These are phyloP conservation scores for Oedothorax gibbosus DNA, from an alignment of 1,140 invertebrate genomes.

Conservation along the genomic window DNA sequence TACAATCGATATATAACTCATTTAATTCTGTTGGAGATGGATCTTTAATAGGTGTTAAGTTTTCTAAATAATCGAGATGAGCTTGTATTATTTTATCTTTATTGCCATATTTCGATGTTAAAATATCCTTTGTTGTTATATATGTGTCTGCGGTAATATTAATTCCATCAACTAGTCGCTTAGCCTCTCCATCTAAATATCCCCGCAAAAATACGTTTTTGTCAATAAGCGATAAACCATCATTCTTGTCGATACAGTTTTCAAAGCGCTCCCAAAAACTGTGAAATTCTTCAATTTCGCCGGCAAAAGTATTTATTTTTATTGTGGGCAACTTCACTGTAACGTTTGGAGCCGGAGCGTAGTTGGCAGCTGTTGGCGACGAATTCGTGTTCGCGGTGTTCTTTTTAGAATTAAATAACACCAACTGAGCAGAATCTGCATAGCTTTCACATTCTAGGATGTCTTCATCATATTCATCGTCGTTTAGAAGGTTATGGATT, in stretches of 20 bases:
- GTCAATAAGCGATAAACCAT: too few species aligned
- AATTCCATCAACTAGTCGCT: too few species aligned
- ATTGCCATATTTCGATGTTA: conserved; percentile 5
- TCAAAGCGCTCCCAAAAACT: background rate
- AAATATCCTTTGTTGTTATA: too few species aligned
- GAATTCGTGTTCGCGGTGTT: background rate
- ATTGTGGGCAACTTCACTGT: background rate
- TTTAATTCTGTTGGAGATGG: too few species aligned
- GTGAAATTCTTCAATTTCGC: conserved; percentile 1
- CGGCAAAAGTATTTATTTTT: background rate
- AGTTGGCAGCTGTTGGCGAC: background rate
- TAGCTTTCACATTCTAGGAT: background rate
- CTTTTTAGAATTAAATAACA: background rate
- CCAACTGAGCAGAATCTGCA: background rate
- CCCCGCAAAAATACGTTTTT: too few species aligned
- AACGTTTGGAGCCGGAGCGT: background rate
- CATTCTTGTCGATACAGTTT: background rate
- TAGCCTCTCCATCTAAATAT: too few species aligned
- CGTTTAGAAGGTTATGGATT: background rate
- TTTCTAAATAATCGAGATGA: too few species aligned
- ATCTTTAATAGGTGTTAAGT: conserved; percentile 9
- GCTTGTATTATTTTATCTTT: background rate
- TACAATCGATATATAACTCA: too few species aligned
- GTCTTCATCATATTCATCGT: background rate
- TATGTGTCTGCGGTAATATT: too few species aligned